Evolutionary conservation across 2,113 vertebrate genomes (phyloP), one percentile per base, ranked within the genome.

Genomic region (Leptosomus discolor): DNA sequence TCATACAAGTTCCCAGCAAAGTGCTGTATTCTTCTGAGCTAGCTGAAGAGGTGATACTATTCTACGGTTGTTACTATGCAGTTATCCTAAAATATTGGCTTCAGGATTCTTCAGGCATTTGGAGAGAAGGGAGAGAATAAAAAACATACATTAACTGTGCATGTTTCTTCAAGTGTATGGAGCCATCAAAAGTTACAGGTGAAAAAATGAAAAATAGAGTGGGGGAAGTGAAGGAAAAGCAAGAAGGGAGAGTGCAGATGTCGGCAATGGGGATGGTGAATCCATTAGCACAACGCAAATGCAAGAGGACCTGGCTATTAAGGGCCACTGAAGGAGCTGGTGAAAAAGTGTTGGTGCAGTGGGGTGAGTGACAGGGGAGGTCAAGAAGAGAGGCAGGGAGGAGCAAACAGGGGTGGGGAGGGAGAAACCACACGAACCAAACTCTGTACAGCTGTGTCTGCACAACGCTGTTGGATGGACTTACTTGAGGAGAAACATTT

Each of bases 381-480:
- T 50, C 22, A 34, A 51, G 7, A 37, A 51, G 5, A 67, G 11
- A 45, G 10, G 9, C 22, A 46, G 12, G 39, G 12, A 73, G 37
- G 30, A 61, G 24, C 12, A 27, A 79, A 43, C 6, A 53, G 27
- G 30, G 12, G 13, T 14, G 20, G 4, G 8, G 11, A 88, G 23
- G 27, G 45, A 61, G 68, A 88, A 91, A 58, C 5, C 4, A 15
- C 1, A 0, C 0, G 8, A 21, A 5, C 8, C 22, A 57, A n/a
- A 46, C 24, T 19, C 7, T 19, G 32, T 3, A 1, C 36, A 89
- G 5, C 3, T 11, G 1, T 41, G 15, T 39, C 45, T 73, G 11
- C 50, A 19, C 39, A 29, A n/a, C 57, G 27, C 26, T 2, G 2
- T 39, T 60, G 68, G 43, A 23, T 86, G 56, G 16, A 34, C 29